Conservation (phyloP, 1,140 invertebrate genomes). For the Sitodiplosis mosellana region DNA sequence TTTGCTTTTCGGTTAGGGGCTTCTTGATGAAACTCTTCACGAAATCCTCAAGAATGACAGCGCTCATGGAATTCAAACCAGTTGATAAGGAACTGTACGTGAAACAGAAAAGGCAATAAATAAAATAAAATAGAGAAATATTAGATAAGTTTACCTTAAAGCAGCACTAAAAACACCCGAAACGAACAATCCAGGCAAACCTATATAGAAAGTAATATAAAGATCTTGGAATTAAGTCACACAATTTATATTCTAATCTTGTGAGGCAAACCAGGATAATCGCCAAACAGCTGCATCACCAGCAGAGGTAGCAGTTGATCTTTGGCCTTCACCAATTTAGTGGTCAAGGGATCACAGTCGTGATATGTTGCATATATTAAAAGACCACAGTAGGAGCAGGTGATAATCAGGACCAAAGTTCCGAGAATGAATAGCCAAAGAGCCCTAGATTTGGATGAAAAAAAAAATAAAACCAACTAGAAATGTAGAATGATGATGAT, state of each 20-base stretch:
- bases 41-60: constrained; percentile 71
- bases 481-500: neutral
- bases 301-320: constrained; percentile 55
- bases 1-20: constrained; percentile 38
- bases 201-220: too few relatives aligned
- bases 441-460: constrained; percentile 25
- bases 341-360: constrained; percentile 67
- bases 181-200: constrained; percentile 61
- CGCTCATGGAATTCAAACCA: constrained; percentile 78
- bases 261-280: constrained; percentile 51
- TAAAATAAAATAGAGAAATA: neutral
- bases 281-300: constrained; percentile 62
- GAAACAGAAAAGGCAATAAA: neutral
- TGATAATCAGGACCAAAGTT: constrained; percentile 23
- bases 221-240: too few relatives aligned
- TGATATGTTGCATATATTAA: constrained; percentile 70
- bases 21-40: constrained; percentile 41
- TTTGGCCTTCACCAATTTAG: constrained; percentile 47
- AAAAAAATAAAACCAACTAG: neutral
- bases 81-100: constrained; percentile 63
- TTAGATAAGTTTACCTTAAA: constrained; percentile 61
- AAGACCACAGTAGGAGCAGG: constrained; percentile 58
- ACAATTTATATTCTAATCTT: too few relatives aligned
- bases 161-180: constrained; percentile 75
- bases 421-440: constrained; percentile 47